Conservation (phyloP, 2,113 vertebrate genomes). For the Pluvialis apricaria region DNA sequence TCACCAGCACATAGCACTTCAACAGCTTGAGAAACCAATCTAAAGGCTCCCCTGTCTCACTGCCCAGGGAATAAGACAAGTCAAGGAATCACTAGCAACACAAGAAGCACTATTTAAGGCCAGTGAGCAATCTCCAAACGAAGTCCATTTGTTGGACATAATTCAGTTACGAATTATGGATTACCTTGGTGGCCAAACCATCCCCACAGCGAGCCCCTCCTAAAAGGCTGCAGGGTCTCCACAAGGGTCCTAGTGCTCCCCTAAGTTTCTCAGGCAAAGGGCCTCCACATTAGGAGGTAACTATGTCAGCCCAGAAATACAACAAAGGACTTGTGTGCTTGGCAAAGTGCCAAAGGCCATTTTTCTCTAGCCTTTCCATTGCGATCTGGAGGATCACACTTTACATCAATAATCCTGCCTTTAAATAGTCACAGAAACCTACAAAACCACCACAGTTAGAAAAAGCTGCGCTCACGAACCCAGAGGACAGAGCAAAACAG, state of each 20-base stretch:
- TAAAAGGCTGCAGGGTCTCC: not conserved
- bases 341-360: not conserved
- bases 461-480: not conserved
- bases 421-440: not conserved
- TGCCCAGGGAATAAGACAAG: not conserved
- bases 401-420: not conserved
- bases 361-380: not conserved
- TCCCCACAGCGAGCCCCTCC: not conserved
- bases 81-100: not conserved
- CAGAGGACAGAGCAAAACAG: not conserved
- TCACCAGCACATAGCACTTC: not conserved
- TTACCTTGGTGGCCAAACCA: not conserved
- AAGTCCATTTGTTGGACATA: not conserved
- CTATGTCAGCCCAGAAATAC: not conserved
- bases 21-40: not conserved
- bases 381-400: not conserved
- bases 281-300: not conserved
- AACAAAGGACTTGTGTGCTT: not conserved
- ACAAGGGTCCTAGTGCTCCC: not conserved
- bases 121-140: not conserved
- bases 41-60: not conserved
- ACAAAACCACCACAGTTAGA: not conserved
- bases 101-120: not conserved
- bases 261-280: not conserved
- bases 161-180: not conserved